Evolutionary conservation across 1,140 invertebrate genomes (phyloP), one percentile per base, ranked within the genome.

Genomic region (Pectinophora gossypiella): DNA sequence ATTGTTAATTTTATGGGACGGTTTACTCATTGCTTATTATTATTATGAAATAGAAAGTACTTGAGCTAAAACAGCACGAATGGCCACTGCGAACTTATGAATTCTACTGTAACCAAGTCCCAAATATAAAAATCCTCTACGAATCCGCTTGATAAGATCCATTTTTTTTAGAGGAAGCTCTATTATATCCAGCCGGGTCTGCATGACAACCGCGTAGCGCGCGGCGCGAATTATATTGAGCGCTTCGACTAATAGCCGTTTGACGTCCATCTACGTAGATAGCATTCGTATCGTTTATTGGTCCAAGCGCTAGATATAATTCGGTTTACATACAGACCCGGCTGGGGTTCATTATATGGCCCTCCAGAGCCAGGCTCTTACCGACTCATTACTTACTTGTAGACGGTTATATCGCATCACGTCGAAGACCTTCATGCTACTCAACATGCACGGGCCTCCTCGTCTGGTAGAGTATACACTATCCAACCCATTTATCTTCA

Each of bases 401-500:
- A 80, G 48, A n/a, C 52, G 63, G 48, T 67, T 61, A 57, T 72
- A 83, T 44, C 67, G 49, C 2, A 79, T 50, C 19, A 64, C 47
- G 20, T 83, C 79, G 2, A 48, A 56, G 6, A 77, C 56, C 43
- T 63, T 60, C 5, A 45, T 1, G 1, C 38, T 13, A 20, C 58
- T n/a, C 6, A 60, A 36, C 40, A 57, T 69, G 43, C 52, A 67
- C 5, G 79, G 70, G 1, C 79, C 79, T 5, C 79, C 79, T 16
- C 42, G 53, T 3, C 72, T 60, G 2, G 71, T 57, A 0, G 64
- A 61, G 38, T 77, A 76, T 9, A 60, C 48, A 2, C 70, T 68
- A 32, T 80, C 75, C 22, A 83, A 49, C 1, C 79, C 79, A 23
- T 61, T 54, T 12, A 83, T 18, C n/a, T n/a, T n/a, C n/a, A n/a